A percentile compares a stretch with the other conserved stretches of the same genome.
Evolutionary conservation across 2,797 vertebrate species (phyloP).

Genomic region (Streptopelia turtur): DNA sequence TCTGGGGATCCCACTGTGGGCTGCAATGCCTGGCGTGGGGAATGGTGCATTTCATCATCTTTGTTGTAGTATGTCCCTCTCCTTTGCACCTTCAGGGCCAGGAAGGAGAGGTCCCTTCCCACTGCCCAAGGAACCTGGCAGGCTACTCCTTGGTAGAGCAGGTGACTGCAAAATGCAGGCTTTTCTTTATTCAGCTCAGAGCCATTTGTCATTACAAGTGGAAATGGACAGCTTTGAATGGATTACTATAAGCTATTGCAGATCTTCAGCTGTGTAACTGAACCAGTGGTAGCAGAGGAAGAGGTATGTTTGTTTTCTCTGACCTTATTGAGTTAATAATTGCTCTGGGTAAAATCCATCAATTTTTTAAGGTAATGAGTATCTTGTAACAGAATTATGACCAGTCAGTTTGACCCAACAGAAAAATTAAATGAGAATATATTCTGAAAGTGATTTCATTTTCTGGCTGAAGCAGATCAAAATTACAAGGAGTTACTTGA

Average conservation of each 20-base stretch:
- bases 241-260: not conserved
- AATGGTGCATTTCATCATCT: rapidly evolving
- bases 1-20: rapidly evolving
- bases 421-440: not conserved
- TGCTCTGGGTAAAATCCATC: not conserved
- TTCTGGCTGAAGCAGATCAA: not conserved
- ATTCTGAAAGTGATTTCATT: constrained; percentile 10
- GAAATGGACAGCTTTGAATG: not conserved
- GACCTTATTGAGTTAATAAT: not conserved
- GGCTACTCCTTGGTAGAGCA: not conserved
- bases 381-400: not conserved
- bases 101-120: not conserved
- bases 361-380: not conserved
- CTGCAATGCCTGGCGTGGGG: rapidly evolving
- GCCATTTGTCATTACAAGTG: not conserved
- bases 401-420: not conserved
- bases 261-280: not conserved
- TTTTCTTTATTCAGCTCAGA: not conserved
- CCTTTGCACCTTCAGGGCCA: too few relatives aligned
- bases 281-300: not conserved
- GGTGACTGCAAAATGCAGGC: not conserved
- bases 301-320: not conserved
- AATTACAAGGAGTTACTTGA: not conserved
- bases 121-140: not conserved
- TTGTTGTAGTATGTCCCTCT: rapidly evolving